Evolutionary conservation across 2,888 invertebrate species (phyloP), one percentile per base, ranked within the genome.

Genomic region (Cerceris rybyensis): DNA sequence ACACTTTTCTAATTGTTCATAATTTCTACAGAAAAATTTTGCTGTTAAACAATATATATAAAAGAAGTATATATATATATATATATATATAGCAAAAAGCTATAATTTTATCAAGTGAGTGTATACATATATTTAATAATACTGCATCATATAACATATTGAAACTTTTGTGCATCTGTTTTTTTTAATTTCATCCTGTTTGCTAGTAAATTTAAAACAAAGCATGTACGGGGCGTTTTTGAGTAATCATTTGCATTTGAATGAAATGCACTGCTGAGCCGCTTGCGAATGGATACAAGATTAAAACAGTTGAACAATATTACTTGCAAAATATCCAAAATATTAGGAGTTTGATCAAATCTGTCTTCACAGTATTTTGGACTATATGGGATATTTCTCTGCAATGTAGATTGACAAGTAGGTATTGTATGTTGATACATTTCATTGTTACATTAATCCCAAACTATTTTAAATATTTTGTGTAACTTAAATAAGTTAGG

Each of bases 201-300:
- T 43, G 43, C 61, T 69, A 50, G 60, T 75, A 68, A 42, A 60
- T 67, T 64, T 66, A 63, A 71, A 78, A 64, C 8, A 63, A 66
- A 82, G 85, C 84, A 82, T 80, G 82, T 59, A 55, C 61, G 41
- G 16, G 54, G 28, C 69, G 69, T 57, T 80, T 54, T 74, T 43
- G 58, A 14, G 17, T 52, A 66, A 70, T 43, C 66, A 65, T 75
- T 70, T 76, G 50, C 66, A 65, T 75, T 70, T 76, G 52, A 75
- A 70, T 69, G 71, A 58, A 77, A 75, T 59, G 70, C 74, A 67
- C 67, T 52, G 50, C 14, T 80, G 63, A 57, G 57, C 55, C 54
- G 66, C 80, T 82, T 81, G 54, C 84, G 76, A 68, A 60, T 72
- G 71, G 63, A 72, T 68, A 76, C 49, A 66, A 42, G 61, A 55